Evolutionary conservation across 53 echinoderm and acorn worm species (phyloP).

Genomic region (Paelopatides confundens): DNA sequence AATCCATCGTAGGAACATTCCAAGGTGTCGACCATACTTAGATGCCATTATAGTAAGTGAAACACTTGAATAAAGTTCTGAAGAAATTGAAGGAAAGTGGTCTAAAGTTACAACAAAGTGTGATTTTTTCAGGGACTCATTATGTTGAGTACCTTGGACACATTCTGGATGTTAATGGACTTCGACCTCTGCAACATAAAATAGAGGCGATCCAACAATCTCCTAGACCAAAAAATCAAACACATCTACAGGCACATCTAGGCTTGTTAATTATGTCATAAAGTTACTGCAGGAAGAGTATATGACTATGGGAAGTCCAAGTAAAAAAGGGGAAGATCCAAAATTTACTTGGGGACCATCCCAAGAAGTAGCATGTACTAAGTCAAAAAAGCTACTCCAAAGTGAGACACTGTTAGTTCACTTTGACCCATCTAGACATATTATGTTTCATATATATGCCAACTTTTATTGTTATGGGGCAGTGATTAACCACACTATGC

Average conservation of each 20-base stretch:
- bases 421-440: not conserved
- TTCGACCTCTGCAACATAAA: conserved; percentile 48
- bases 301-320: not conserved
- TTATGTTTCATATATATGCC: not conserved
- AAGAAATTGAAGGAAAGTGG: conserved; percentile 42
- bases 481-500: not conserved
- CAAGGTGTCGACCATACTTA: not conserved
- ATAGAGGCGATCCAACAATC: conserved; percentile 57
- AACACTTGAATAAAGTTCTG: conserved; percentile 26
- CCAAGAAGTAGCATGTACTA: conserved; percentile 19
- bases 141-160: conserved; percentile 68
- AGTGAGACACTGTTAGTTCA: not conserved
- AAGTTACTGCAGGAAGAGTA: conserved; percentile 43
- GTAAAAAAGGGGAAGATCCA: not conserved
- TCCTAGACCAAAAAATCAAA: conserved; percentile 55
- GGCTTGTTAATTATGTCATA: conserved; percentile 43
- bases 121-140: conserved; percentile 61
- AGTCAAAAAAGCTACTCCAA: conserved; percentile 44
- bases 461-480: not conserved
- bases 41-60: not conserved
- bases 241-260: conserved; percentile 57
- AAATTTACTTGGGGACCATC: conserved; percentile 43
- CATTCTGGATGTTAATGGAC: conserved; percentile 51
- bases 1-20: not conserved
- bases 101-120: conserved; percentile 66